phyloP scores from a whole-genome alignment of 2,113 vertebrate species.

The Tylochromis polylepis region DNA sequence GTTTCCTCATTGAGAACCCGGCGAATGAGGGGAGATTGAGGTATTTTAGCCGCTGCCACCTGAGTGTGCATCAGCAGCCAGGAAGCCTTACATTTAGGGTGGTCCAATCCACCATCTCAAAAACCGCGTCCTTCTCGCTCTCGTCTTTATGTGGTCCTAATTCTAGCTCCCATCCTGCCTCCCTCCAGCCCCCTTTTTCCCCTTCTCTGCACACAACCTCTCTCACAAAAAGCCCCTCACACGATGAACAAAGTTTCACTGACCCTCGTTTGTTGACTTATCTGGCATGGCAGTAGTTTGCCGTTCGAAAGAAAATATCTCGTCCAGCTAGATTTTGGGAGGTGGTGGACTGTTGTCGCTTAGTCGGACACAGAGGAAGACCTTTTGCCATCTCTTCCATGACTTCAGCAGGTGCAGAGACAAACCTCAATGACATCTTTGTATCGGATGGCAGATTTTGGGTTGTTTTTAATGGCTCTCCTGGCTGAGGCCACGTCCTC shows the following conservation, averaged over 20 bases:
- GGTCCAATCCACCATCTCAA: slow-evolving; percentile 38
- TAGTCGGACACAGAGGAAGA: slow-evolving; percentile 40
- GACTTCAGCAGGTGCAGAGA: slow-evolving; percentile 56
- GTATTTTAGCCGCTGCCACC: slow-evolving; percentile 30
- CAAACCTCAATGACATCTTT: slow-evolving; percentile 62
- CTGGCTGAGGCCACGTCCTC: neutral
- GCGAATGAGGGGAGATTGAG: neutral
- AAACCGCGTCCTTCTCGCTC: slow-evolving; percentile 38
- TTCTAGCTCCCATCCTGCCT: neutral
- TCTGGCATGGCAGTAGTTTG: slow-evolving; percentile 27
- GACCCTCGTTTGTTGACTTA: slow-evolving; percentile 46
- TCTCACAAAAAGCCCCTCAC: slow-evolving; percentile 35
- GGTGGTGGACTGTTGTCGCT: neutral
- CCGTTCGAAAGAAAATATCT: neutral
- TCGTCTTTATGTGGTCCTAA: slow-evolving; percentile 27
- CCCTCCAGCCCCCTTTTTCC: neutral
- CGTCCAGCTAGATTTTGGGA: neutral
- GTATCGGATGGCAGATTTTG: slow-evolving; percentile 26
- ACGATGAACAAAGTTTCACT: slow-evolving; percentile 43
- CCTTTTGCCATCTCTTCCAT: slow-evolving; percentile 26
- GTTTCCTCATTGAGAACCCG: slow-evolving; percentile 32
- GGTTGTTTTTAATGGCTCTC: neutral
- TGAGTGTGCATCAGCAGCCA: slow-evolving; percentile 17
- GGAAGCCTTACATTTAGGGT: slow-evolving; percentile 33
- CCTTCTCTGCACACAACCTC: neutral